Evolutionary conservation across 1,140 invertebrate species (phyloP).

Genomic region (Drosophila pandora): DNA sequence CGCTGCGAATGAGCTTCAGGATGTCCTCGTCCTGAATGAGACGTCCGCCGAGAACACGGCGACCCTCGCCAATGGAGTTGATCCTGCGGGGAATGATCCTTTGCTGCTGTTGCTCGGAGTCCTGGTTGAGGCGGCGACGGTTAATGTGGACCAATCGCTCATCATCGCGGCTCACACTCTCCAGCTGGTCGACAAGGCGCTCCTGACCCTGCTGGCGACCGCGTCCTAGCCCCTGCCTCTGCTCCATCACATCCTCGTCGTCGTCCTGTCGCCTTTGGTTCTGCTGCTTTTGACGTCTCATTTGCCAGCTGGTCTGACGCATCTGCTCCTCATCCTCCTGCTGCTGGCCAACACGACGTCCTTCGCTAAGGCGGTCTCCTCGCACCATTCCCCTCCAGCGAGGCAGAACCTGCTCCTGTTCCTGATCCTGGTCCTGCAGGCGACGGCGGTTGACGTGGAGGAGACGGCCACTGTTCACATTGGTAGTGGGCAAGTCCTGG

Average conservation of each 20-base stretch:
- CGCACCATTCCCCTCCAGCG: conserved; percentile 32
- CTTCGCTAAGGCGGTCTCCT: conserved; percentile 43
- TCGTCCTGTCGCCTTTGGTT: neutral
- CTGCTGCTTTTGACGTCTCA: conserved; percentile 9
- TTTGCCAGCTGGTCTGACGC: conserved; percentile 19
- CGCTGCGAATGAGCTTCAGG: conserved; percentile 48
- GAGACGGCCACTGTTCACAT: conserved; percentile 45
- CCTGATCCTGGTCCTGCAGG: conserved; percentile 10
- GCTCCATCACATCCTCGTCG: conserved; percentile 4
- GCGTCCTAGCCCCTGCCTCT: conserved; percentile 5
- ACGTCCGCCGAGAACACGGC: conserved; percentile 40
- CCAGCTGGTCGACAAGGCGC: conserved; percentile 26
- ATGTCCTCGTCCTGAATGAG: conserved; percentile 51
- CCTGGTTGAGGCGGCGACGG: conserved; percentile 47
- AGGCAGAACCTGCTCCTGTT: conserved; percentile 21
- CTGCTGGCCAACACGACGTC: conserved; percentile 29
- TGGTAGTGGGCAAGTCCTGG: conserved; percentile 39
- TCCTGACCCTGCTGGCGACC: conserved; percentile 13
- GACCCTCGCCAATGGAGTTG: conserved; percentile 49
- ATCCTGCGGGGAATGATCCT: conserved; percentile 19
- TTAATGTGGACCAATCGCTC: conserved; percentile 50
- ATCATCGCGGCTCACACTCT: conserved; percentile 47
- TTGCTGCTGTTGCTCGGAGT: conserved; percentile 26
- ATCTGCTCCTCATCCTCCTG: conserved; percentile 13
- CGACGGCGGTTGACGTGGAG: conserved; percentile 46